These are phyloP conservation scores for Blastobasis lacticolella DNA, from an alignment of 2,888 invertebrate genomes.

Conservation along the genomic window DNA sequence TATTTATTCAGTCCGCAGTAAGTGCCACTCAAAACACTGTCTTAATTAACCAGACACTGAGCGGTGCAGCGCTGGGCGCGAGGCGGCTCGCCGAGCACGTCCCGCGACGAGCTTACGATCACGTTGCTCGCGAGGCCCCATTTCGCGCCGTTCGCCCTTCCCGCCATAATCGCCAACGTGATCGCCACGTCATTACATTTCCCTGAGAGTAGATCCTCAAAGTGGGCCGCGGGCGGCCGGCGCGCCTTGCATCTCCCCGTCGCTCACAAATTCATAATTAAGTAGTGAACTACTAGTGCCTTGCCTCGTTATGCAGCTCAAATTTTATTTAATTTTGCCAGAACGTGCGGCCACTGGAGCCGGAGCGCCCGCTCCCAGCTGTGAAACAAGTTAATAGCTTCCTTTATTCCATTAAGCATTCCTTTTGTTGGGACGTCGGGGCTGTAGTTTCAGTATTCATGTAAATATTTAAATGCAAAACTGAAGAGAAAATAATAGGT, in stretches of 20 bases:
- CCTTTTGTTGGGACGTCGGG: neutral
- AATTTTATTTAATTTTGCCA: constrained; percentile 57
- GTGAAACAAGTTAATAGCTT: neutral
- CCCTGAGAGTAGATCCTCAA: no score
- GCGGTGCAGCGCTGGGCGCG: constrained; percentile 35
- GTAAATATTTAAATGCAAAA: neutral
- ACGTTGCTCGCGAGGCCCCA: no score
- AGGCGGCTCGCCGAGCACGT: constrained; percentile 6
- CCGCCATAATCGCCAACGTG: no score
- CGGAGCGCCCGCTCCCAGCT: neutral
- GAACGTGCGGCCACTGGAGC: constrained; percentile 2
- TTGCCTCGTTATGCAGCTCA: constrained; percentile 41
- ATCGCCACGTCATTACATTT: no score
- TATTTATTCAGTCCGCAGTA: constrained; percentile 60
- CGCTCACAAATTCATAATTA: constrained; percentile 70
- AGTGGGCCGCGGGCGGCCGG: constrained; percentile 1
- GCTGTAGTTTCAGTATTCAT: neutral
- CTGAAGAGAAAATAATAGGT: neutral
- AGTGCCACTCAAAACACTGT: constrained; percentile 68
- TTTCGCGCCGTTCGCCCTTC: no score
- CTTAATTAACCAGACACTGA: constrained; percentile 68
- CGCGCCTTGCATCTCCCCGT: constrained; percentile 50
- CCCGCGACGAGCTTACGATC: neutral
- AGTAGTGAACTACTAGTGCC: constrained; percentile 56
- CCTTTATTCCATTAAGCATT: neutral